Percentiles rank a stretch among this genome's conserved stretches.
Conservation (phyloP, 2,113 vertebrate species). For the Hystrix brachyura region DNA sequence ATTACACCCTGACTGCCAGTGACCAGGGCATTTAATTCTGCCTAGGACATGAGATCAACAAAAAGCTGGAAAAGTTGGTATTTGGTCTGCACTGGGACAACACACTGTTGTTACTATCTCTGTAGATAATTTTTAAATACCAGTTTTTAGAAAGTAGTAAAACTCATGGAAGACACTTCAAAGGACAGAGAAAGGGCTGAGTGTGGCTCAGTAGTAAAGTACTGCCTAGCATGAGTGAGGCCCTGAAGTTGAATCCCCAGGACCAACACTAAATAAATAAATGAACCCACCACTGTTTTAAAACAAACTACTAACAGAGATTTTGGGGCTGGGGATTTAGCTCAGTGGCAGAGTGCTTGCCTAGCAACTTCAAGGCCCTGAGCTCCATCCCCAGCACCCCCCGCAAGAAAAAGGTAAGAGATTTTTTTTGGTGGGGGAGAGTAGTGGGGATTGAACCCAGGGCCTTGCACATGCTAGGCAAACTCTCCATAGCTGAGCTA, state of each 20-base stretch:
- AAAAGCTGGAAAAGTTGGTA: neutral
- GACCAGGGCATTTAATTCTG: neutral
- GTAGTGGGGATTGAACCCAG: neutral
- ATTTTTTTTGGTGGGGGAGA: too few relatives aligned
- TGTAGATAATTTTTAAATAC: neutral
- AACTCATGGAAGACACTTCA: neutral
- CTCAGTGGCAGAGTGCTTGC: too few relatives aligned
- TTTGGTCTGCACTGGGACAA: neutral
- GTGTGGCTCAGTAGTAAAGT: neutral
- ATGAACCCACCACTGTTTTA: neutral
- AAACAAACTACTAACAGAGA: neutral
- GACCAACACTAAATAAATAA: neutral
- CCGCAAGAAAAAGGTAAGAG: too few relatives aligned
- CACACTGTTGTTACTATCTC: neutral
- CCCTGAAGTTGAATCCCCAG: neutral
- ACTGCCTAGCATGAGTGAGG: too few relatives aligned
- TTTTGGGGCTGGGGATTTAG: too few relatives aligned
- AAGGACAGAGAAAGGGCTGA: neutral
- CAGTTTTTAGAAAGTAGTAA: neutral
- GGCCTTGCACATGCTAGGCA: neutral
- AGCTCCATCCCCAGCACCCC: too few relatives aligned
- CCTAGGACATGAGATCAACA: neutral
- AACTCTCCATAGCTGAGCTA: neutral
- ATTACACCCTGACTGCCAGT: neutral
- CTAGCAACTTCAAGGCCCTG: too few relatives aligned